A percentile compares a stretch with the other conserved stretches of the same genome.
These are phyloP conservation scores for Halichoerus grypus DNA, from an alignment of 2,113 vertebrate genomes.

Conservation along the genomic window DNA sequence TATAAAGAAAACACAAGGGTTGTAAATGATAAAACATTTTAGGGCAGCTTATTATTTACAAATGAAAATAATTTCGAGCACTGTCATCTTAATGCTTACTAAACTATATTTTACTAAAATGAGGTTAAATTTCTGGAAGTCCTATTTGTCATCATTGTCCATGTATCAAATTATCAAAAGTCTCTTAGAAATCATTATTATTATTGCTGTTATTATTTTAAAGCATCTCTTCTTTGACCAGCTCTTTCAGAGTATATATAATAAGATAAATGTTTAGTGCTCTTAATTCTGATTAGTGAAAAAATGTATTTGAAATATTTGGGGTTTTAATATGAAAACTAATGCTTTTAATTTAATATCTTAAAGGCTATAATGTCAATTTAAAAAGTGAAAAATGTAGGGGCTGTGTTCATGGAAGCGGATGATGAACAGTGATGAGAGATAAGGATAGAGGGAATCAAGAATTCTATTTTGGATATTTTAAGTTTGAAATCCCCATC, in stretches of 20 bases:
- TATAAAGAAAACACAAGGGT: background rate
- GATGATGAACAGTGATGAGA: background rate
- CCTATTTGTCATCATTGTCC: background rate
- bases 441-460: background rate
- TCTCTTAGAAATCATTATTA: background rate
- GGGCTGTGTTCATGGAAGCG: background rate
- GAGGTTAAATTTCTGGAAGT: background rate
- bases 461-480: background rate
- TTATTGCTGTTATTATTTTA: background rate
- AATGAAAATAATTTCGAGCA: conserved; percentile 28
- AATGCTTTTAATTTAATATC: background rate
- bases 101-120: background rate
- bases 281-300: conserved; percentile 23
- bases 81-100: background rate
- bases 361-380: background rate
- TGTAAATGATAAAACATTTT: background rate
- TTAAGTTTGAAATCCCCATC: background rate
- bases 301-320: background rate
- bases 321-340: background rate
- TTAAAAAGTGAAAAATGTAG: conserved; percentile 8
- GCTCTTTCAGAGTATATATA: background rate
- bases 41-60: background rate
- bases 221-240: background rate
- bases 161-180: background rate
- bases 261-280: background rate